Base-by-base conservation (phyloP, 2,797 vertebrate genomes). In the Sciaenops ocellatus region DNA sequence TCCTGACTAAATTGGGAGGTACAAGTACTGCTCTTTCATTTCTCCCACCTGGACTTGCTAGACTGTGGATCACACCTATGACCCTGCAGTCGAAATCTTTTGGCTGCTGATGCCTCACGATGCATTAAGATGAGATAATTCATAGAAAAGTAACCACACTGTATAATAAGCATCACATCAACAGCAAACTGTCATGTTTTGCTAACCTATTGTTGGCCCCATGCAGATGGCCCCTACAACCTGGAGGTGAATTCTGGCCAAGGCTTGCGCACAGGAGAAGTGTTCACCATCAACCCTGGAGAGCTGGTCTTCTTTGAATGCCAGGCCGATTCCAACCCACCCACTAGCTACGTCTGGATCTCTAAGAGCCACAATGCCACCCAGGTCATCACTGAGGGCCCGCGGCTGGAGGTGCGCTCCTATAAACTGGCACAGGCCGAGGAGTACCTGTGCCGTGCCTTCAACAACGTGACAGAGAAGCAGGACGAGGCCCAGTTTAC, bases 251-350 rank as follows among this genome's bases (percentile, higher is more conserved):
- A 95, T 92, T 98, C 97, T 18, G 96, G 93, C 73, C 97, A 97
- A 91, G 96, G 97, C 65, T 91, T 97, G 73, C 96, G 95, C 67
- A 95, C 96, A 10, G 96, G 97, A 3, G 94, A 95, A 11, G 97
- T 99, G 72, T 99, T 99, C 87, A 98, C 97, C 28, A 95, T 99
- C 76, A 97, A 97, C 76, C 81, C 96, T 1, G 97, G 97, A 44
- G 96, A 98, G 89, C 94, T 96, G 69, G 92, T 96, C 62, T 95
- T 95, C 76, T 98, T 99, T 8, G 93, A 98, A 76, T 99, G 98
- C 91, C 96, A 94, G 48, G 98, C 98, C 0, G 98, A 99, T 71
- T 99, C 98, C 69, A 98, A 99, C 82, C 98, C 98, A 38, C 97
- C 98, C 60, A 98, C 98, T 91, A 96, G 93, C 84, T 99, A 96